phyloP scores from a whole-genome alignment of 2,797 vertebrate species.

The Pteropus rufus region DNA sequence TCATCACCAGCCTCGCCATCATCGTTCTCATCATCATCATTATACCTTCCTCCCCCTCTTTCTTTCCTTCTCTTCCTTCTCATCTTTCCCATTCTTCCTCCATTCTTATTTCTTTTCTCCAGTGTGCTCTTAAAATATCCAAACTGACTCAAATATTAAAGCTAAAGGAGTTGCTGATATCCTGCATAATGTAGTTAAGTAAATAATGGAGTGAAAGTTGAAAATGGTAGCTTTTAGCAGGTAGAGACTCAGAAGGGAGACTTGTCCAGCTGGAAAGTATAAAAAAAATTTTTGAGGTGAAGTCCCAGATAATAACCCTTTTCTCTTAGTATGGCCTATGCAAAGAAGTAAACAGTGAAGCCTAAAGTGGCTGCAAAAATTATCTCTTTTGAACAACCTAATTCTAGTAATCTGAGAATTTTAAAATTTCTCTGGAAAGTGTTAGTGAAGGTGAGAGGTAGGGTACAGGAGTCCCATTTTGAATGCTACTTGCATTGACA shows the following conservation, averaged over 20 bases:
- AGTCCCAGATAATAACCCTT: not conserved
- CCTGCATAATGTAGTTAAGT: not conserved
- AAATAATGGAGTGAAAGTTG: not conserved
- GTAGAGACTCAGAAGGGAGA: not conserved
- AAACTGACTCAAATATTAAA: not conserved
- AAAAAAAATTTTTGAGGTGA: not conserved
- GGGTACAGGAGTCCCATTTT: not conserved
- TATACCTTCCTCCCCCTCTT: not conserved
- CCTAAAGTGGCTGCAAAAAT: not conserved
- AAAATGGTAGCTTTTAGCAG: not conserved
- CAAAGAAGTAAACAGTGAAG: not conserved
- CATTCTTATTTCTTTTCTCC: not conserved
- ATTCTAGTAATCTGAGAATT: not conserved
- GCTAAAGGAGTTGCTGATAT: not conserved
- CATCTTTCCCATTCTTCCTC: not conserved
- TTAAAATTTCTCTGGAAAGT: not conserved
- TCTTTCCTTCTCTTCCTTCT: not conserved
- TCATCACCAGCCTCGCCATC: not conserved
- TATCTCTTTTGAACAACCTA: not conserved
- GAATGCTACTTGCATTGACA: not conserved
- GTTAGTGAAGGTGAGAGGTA: not conserved
- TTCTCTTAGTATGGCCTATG: not conserved
- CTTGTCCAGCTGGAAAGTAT: not conserved
- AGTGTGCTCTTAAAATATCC: not conserved
- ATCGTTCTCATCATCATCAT: not conserved